Evolutionary conservation across 2,888 invertebrate genomes (phyloP).

Genomic region (Pristionchus maxplancki): DNA sequence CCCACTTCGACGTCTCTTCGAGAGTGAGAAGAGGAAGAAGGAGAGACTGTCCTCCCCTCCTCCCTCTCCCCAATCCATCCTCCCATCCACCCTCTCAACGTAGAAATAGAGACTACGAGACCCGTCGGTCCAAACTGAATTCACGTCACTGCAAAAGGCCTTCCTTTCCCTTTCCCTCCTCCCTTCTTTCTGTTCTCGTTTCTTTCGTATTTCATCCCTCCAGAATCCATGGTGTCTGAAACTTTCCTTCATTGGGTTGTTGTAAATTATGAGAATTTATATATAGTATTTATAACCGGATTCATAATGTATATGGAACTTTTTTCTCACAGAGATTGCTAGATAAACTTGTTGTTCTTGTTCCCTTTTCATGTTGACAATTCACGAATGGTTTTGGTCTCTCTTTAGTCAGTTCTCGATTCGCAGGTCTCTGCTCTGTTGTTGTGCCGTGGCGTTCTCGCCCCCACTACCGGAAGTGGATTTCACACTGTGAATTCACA

Average conservation of each 20-base stretch:
- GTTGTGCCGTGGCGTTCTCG: background rate
- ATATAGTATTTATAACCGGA: constrained; percentile 3
- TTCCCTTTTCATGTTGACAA: background rate
- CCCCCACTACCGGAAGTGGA: background rate
- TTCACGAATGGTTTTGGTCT: background rate
- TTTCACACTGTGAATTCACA: background rate
- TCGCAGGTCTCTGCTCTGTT: background rate
- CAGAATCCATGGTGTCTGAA: background rate
- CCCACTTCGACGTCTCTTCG: background rate
- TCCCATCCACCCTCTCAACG: constrained; percentile 29
- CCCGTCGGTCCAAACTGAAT: constrained; percentile 23
- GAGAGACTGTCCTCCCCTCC: background rate
- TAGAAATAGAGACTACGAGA: background rate
- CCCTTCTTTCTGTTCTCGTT: background rate
- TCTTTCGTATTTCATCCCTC: background rate
- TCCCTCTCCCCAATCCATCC: background rate
- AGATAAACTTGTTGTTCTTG: background rate
- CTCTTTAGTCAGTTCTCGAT: background rate
- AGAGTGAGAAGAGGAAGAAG: background rate
- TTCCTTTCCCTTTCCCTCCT: background rate
- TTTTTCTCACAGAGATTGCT: background rate
- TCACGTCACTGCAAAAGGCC: constrained; percentile 19
- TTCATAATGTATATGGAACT: background rate
- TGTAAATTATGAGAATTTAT: background rate
- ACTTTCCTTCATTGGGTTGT: background rate